These are phyloP conservation scores for Eledona agricola DNA, from an alignment of 2,888 invertebrate species.

Conservation along the genomic window DNA sequence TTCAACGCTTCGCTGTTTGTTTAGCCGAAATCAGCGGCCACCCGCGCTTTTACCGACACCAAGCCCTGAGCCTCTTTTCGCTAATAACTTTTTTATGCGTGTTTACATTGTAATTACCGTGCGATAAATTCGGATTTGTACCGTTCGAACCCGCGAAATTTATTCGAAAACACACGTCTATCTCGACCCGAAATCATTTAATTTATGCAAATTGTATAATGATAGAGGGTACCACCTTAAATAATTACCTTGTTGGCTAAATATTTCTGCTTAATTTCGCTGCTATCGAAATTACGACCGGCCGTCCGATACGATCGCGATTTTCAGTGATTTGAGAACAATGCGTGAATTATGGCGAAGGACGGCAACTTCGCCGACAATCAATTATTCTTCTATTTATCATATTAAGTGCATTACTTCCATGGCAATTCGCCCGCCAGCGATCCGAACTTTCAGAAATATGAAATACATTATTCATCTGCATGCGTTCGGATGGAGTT, in stretches of 20 bases:
- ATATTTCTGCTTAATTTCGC: slow-evolving; percentile 44
- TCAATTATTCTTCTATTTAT: slow-evolving; percentile 54
- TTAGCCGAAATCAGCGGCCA: slow-evolving; percentile 13
- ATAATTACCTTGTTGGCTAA: slow-evolving; percentile 48
- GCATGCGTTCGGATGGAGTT: slow-evolving; percentile 38
- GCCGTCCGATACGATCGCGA: slow-evolving; percentile 24
- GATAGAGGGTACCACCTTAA: slow-evolving; percentile 42
- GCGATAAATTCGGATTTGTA: slow-evolving; percentile 35
- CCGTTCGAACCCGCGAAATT: slow-evolving; percentile 36
- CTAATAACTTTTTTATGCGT: slow-evolving; percentile 28
- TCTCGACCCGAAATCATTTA: slow-evolving; percentile 47
- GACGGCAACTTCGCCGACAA: slow-evolving; percentile 39
- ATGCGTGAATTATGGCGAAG: slow-evolving; percentile 17
- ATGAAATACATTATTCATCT: slow-evolving; percentile 49
- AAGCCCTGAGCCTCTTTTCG: slow-evolving; percentile 4
- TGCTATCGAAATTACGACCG: slow-evolving; percentile 34
- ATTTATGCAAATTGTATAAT: slow-evolving; percentile 51
- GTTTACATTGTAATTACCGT: slow-evolving; percentile 35
- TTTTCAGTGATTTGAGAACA: not conserved
- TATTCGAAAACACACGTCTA: slow-evolving; percentile 45
- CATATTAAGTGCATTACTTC: slow-evolving; percentile 50
- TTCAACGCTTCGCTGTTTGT: slow-evolving; percentile 9
- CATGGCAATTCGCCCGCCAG: slow-evolving; percentile 43
- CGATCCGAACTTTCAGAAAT: slow-evolving; percentile 48
- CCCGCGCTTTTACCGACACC: slow-evolving; percentile 13